Conservation (phyloP, 2,888 invertebrate genomes). For the Epirrhoe alternata region DNA sequence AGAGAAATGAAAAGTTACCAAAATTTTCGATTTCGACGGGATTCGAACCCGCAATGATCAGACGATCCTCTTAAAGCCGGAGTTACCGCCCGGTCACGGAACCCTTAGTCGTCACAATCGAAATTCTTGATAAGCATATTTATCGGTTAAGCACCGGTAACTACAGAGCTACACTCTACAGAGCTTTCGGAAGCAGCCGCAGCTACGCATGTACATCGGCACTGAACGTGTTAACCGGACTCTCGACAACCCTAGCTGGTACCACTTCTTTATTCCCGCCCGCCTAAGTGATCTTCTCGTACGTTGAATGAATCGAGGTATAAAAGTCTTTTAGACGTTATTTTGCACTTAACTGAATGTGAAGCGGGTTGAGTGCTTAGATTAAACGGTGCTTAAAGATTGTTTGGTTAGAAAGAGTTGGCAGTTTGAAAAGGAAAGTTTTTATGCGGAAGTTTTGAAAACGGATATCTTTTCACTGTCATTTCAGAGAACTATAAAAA, state of each 20-base stretch:
- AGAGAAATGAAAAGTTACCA: too few species aligned
- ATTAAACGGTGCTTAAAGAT: constrained; percentile 29
- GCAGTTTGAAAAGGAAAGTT: constrained; percentile 6
- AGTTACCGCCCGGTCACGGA: too few species aligned
- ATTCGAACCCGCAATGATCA: too few species aligned
- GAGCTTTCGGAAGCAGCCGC: too few species aligned
- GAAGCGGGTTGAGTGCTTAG: constrained; percentile 38
- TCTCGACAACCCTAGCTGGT: neutral
- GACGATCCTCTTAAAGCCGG: too few species aligned
- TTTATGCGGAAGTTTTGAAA: neutral
- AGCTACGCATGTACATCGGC: too few species aligned
- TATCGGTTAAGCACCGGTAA: too few species aligned
- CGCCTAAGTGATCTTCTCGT: constrained; percentile 49
- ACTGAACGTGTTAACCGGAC: neutral
- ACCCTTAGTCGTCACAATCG: too few species aligned
- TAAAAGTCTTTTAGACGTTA: constrained; percentile 52
- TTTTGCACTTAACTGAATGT: constrained; percentile 50
- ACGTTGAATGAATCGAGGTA: constrained; percentile 54
- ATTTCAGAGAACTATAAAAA: neutral
- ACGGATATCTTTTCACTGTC: neutral
- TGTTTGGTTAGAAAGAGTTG: constrained; percentile 29
- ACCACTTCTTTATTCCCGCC: constrained; percentile 41
- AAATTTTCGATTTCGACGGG: too few species aligned
- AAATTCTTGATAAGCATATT: too few species aligned
- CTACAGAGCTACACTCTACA: too few species aligned